These are phyloP conservation scores for Caranx ignobilis DNA, from an alignment of 2,113 vertebrate genomes.

Conservation along the genomic window DNA sequence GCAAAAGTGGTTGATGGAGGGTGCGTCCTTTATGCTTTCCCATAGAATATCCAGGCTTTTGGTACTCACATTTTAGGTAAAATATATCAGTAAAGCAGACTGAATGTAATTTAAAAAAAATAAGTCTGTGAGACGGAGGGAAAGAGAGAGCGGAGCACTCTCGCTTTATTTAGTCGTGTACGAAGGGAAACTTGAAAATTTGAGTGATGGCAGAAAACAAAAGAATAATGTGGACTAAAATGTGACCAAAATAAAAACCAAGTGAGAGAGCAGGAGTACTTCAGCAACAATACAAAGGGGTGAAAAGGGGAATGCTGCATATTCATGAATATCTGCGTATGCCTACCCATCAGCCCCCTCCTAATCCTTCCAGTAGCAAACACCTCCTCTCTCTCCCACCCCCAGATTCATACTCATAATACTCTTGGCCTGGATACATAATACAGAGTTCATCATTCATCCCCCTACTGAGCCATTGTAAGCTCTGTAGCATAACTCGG, in stretches of 20 bases:
- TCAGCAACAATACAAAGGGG: slow-evolving; percentile 38
- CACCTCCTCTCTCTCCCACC: slow-evolving; percentile 18
- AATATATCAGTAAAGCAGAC: slow-evolving; percentile 15
- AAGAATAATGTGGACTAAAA: slow-evolving; percentile 15
- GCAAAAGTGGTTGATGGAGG: slow-evolving; percentile 42
- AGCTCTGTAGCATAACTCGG: slow-evolving; percentile 37
- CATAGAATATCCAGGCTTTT: slow-evolving; percentile 20
- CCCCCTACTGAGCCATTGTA: slow-evolving; percentile 68
- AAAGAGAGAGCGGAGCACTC: slow-evolving; percentile 15
- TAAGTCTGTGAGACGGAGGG: background rate
- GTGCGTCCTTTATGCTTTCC: slow-evolving; percentile 34
- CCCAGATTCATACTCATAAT: slow-evolving; percentile 62
- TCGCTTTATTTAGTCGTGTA: background rate
- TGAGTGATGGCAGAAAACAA: slow-evolving; percentile 14
- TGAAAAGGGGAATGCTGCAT: slow-evolving; percentile 56
- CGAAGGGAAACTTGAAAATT: slow-evolving; percentile 18
- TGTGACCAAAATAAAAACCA: slow-evolving; percentile 37
- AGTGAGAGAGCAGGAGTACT: slow-evolving; percentile 32
- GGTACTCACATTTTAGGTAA: slow-evolving; percentile 14
- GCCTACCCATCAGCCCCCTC: slow-evolving; percentile 38
- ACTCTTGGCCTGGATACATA: slow-evolving; percentile 72
- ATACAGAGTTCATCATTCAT: slow-evolving; percentile 63
- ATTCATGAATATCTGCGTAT: slow-evolving; percentile 64
- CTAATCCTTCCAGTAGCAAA: slow-evolving; percentile 6
- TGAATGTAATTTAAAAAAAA: slow-evolving; percentile 15